phyloP scores from a whole-genome alignment of 2,113 vertebrate genomes.

The Larimichthys crocea region DNA sequence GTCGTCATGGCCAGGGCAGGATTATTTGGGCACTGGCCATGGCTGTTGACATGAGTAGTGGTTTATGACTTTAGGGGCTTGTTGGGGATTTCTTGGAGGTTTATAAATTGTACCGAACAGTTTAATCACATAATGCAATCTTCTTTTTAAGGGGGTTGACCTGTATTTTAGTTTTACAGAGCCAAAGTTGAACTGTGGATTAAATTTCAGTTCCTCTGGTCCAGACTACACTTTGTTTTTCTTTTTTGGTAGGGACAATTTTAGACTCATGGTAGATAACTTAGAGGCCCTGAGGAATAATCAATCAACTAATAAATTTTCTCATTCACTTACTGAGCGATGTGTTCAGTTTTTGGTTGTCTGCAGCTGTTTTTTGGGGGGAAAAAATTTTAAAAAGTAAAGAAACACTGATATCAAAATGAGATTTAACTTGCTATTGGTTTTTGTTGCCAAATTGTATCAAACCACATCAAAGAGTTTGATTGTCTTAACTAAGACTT shows the following conservation, averaged over 20 bases:
- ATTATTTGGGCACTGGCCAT: slow-evolving; percentile 24
- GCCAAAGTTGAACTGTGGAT: neutral
- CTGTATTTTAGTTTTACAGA: neutral
- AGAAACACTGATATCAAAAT: neutral
- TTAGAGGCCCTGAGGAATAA: neutral
- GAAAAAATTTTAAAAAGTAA: too few relatives aligned
- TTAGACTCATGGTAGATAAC: neutral
- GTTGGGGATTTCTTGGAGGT: slow-evolving; percentile 13
- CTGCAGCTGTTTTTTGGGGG: too few relatives aligned
- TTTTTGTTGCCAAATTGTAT: neutral
- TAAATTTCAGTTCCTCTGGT: neutral
- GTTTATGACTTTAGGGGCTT: slow-evolving; percentile 29
- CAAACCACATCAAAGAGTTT: neutral
- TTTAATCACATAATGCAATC: neutral
- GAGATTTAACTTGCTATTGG: neutral
- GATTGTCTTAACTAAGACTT: too few relatives aligned
- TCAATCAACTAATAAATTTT: neutral
- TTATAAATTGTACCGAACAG: slow-evolving; percentile 20
- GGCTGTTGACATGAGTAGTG: slow-evolving; percentile 23
- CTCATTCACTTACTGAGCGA: neutral
- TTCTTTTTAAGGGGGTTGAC: neutral
- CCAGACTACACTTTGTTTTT: neutral
- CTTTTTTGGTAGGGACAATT: neutral
- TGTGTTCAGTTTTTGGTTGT: neutral
- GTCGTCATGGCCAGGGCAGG: slow-evolving; percentile 3